Base-by-base conservation (phyloP, 1,140 invertebrate species). In the Cardiocondyla obscurior region DNA sequence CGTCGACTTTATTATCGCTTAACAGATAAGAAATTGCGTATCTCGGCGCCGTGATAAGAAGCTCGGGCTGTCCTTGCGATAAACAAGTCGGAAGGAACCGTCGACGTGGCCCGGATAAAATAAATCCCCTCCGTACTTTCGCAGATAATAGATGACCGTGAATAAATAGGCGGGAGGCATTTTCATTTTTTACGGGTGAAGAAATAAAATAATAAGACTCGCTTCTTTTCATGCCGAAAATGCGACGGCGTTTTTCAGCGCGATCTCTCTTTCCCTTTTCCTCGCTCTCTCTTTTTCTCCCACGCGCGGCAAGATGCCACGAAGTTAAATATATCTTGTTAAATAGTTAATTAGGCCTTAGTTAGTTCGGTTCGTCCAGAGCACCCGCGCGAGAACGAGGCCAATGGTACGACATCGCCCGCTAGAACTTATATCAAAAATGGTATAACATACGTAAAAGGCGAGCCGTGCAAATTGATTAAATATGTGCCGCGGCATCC, bases 261-360 rank as follows among this genome's bases (percentile, higher is more conserved):
- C 51, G 44, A n/a, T 57, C 19, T 57, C 19, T 73, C 69, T 33
- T 51, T 36, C 30, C n/a, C 28, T 46, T 55, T 36, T 84, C 30
- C 49, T 81, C 49, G n/a, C 44, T 77, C 62, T 79, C 57, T 88
- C 57, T 70, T 49, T 82, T 83, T 88, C 67, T 74, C 77, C 55
- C 58, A 72, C 33, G 58, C 73, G 62, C 42, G 42, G 65, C 51
- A 69, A 77, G 42, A 82, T 64, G 84, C 79, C 76, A 76, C 64
- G 81, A 87, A n/a, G 87, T 92, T 92, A 92, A 93, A 92, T 92
- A 92, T 91, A 92, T 87, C 92, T 92, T 85, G 92, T 92, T 93
- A 92, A 92, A 87, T 82, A 88, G 85, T 90, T 93, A 93, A 93
- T 93, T 93, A 92, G 84, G 85, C 60, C 89, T 91, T 92, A 90